Evolutionary conservation across 2,888 invertebrate species (phyloP), one percentile per base, ranked within the genome.

Genomic region (Diplolepis rosae): DNA sequence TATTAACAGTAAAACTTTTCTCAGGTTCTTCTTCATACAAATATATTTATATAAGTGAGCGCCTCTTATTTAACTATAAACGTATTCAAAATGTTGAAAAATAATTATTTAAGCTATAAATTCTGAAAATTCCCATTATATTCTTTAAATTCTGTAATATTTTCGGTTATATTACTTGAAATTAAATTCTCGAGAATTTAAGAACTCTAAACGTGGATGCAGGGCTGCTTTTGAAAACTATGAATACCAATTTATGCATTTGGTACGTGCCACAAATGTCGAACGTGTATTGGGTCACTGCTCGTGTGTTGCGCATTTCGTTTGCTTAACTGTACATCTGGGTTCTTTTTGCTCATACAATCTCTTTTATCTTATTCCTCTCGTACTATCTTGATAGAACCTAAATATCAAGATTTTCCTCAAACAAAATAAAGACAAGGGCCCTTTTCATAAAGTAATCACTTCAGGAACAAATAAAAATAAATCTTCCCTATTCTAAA

Each of bases 251-350:
- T 68, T 61, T 68, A 61, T 68, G 68, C 56, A 45, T 68, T 68
- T 56, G 32, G 68, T 56, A 68, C 56, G 68, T 68, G 54, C 35
- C 24, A 24, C 32, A 68, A 48, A 56, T 48, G 68, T 56, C 68
- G 61, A 61, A 68, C 48, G 68, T 42, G 45, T 72, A 75, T 65
- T 66, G 68, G 72, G 74, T 75, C 68, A 72, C 65, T 66, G 35
- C 30, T 54, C 61, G 56, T 45, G 48, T 66, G n/a, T n/a, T n/a
- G 66, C 22, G 69, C 28, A 73, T 66, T 74, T 72, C 68, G 66
- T 70, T 68, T 54, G 56, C 73, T 74, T 74, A 74, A 74, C 74
- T 74, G 74, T 72, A 74, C 72, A 75, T 75, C 51, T 61, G 61
- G 32, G 28, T 22, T 56, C 56, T 45, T 68, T 18, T 61, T 18